A percentile compares a stretch with the other conserved stretches of the same genome.
Evolutionary conservation across 2,888 invertebrate genomes (phyloP).

Genomic region (Nomada ruficornis): DNA sequence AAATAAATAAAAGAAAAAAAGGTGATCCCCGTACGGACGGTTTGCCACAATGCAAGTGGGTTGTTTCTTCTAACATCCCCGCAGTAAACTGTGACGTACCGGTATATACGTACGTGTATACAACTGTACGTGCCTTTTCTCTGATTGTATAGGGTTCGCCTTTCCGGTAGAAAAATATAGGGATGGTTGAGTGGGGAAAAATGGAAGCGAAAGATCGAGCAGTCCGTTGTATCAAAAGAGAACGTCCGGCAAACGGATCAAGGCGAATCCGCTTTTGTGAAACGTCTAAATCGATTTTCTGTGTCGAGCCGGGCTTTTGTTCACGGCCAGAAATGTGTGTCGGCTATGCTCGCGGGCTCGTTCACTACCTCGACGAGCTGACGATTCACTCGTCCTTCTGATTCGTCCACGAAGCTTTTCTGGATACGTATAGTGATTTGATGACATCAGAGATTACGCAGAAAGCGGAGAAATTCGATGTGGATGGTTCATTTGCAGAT

Average conservation of each 20-base stretch:
- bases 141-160: not conserved
- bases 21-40: not conserved
- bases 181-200: not conserved
- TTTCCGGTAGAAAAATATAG: not conserved
- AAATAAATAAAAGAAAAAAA: not conserved
- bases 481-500: not conserved
- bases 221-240: slow-evolving; percentile 21
- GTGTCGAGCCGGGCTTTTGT: slow-evolving; percentile 59
- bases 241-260: slow-evolving; percentile 48
- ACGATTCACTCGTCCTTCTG: slow-evolving; percentile 23
- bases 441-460: slow-evolving; percentile 6
- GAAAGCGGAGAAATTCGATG: not conserved
- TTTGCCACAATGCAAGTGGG: slow-evolving; percentile 16
- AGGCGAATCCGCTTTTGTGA: slow-evolving; percentile 56
- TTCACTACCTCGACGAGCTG: not conserved
- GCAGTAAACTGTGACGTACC: slow-evolving; percentile 31
- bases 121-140: not conserved
- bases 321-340: slow-evolving; percentile 21
- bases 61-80: slow-evolving; percentile 29
- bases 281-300: slow-evolving; percentile 62
- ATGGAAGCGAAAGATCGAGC: slow-evolving; percentile 20
- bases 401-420: not conserved
- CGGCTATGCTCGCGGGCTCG: slow-evolving; percentile 24
- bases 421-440: slow-evolving; percentile 8
- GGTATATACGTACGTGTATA: too few species aligned